A percentile compares a stretch with the other conserved stretches of the same genome.
phyloP scores from a whole-genome alignment of 92 coral and sea anemone genomes.

The Isaurus tuberculatus region DNA sequence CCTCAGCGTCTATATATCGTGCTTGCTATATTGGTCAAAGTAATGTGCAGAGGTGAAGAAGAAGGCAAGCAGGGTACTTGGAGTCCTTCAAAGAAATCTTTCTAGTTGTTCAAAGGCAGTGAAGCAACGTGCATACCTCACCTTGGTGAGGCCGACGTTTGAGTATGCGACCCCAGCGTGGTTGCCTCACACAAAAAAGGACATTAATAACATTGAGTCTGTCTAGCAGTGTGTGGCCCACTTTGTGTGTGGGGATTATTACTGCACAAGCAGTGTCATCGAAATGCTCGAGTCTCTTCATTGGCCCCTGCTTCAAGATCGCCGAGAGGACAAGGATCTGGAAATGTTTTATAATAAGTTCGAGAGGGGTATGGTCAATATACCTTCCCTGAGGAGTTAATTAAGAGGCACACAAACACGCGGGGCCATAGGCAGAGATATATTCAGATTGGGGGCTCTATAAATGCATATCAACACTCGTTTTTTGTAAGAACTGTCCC shows the following conservation, averaged over 20 bases:
- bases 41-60: constrained; percentile 45
- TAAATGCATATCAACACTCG: constrained; percentile 28
- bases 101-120: too few species aligned
- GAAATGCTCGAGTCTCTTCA: constrained; percentile 4
- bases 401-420: too few species aligned
- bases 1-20: constrained; percentile 56
- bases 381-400: constrained; percentile 31
- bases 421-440: constrained; percentile 14
- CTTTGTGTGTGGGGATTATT: too few species aligned
- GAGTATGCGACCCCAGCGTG: too few species aligned
- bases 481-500: constrained; percentile 1
- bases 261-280: constrained; percentile 1
- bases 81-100: constrained; percentile 21
- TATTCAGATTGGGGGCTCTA: neutral
- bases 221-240: too few species aligned
- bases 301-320: constrained; percentile 10
- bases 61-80: constrained; percentile 52
- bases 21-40: constrained; percentile 48
- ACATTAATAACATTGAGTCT: too few species aligned
- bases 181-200: too few species aligned
- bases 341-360: constrained; percentile 15
- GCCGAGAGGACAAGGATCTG: constrained; percentile 19
- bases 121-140: too few species aligned
- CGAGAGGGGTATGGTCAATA: constrained; percentile 35
- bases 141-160: too few species aligned